Base-by-base conservation (phyloP, 1,140 invertebrate species). In the Cylas formicarius region DNA sequence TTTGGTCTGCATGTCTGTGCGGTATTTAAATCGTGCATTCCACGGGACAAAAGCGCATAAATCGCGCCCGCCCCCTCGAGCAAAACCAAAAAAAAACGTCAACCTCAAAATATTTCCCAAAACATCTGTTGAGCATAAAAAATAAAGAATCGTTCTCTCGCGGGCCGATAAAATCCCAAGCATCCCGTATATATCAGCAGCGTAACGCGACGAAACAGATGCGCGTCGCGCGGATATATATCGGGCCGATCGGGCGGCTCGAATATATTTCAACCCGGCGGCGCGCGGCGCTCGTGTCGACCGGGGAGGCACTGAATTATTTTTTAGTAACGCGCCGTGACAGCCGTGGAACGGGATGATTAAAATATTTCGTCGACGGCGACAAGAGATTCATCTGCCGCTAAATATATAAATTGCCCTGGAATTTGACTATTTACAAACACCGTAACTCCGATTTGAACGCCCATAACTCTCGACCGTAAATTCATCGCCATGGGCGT, bases 391-490 rank as follows among this genome's bases (percentile, higher is more conserved):
- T 60, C 59, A 61, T 61, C 59, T 61, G 42, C 53, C 46, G 57
- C 59, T 61, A 61, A 61, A 61, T 61, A 61, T 61, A 61, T 61
- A 61, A 60, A 61, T 58, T 57, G 57, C 51, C 48, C 51, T 55
- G 57, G 59, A 58, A 61, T 61, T 59, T 51, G 57, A 59, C 55
- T 60, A 60, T 61, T 61, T 61, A 61, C 59, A 59, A 59, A 61
- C 57, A 59, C 51, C 52, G 50, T 56, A 57, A 51, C 56, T 38
- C 52, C 46, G 37, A 60, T 60, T 60, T 53, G 32, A 55, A 57
- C 55, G n/a, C n/a, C n/a, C n/a, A n/a, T n/a, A n/a, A n/a, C n/a
- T n/a, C n/a, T n/a, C n/a, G n/a, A n/a, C n/a, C n/a, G n/a, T n/a
- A n/a, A n/a, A n/a, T n/a, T n/a, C n/a, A n/a, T n/a, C n/a, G n/a